Conservation (phyloP, 2,113 vertebrate species). For the Chlorodrepanis virens region DNA sequence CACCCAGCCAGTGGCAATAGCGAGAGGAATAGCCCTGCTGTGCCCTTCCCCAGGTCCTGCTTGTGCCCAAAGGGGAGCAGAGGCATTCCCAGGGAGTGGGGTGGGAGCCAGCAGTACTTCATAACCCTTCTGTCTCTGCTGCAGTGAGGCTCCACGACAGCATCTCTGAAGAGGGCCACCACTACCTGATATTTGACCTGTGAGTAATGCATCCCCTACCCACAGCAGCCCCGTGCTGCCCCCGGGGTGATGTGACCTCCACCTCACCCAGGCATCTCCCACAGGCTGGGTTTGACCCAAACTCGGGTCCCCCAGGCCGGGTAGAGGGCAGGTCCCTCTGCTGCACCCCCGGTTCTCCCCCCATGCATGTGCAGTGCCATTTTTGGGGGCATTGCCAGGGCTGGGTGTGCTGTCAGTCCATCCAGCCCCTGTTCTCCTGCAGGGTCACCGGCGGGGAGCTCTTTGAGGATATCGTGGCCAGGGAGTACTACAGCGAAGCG, state of each 20-base stretch:
- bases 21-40: not conserved
- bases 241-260: accelerated
- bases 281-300: not conserved
- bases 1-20: not conserved
- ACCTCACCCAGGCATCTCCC: not conserved
- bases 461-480: conserved; percentile 84
- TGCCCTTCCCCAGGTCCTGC: not conserved
- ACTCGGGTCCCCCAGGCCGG: accelerated
- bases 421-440: not conserved
- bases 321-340: not conserved
- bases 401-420: not conserved
- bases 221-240: not conserved
- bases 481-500: conserved; percentile 82
- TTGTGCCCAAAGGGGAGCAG: not conserved
- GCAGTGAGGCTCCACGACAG: conserved; percentile 83
- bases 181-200: conserved; percentile 85
- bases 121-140: conserved; percentile 11
- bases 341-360: accelerated
- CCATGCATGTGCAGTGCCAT: accelerated
- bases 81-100: accelerated
- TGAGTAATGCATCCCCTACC: conserved; percentile 67
- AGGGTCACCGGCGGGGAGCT: conserved; percentile 81
- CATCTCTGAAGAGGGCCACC: conserved; percentile 83
- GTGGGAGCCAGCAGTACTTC: not conserved
- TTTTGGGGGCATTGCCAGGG: not conserved